Conservation (phyloP, 2,113 vertebrate genomes). For the Gopherus flavomarginatus region DNA sequence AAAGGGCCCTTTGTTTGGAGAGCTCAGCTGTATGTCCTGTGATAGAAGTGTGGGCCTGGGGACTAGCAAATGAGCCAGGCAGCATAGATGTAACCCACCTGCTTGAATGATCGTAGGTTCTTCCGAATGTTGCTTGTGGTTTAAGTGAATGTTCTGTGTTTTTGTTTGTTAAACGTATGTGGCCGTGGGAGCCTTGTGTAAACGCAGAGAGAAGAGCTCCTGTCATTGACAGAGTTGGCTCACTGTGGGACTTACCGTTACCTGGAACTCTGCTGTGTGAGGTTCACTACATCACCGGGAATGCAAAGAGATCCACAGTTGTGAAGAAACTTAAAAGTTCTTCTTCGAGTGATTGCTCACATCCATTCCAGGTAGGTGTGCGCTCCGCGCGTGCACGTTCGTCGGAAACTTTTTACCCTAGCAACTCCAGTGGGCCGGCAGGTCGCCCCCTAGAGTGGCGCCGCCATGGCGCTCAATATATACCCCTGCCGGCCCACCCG, state of each 20-base stretch:
- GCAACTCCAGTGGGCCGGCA: no score
- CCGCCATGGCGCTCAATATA: no score
- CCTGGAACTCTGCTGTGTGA: background rate
- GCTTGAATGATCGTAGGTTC: fast-evolving
- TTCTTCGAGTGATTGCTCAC: no score
- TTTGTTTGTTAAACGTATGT: fast-evolving
- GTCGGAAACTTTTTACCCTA: no score
- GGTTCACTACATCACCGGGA: background rate
- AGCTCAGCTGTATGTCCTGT: background rate
- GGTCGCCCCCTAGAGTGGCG: no score
- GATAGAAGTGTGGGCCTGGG: fast-evolving
- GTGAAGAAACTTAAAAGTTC: background rate
- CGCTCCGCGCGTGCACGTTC: no score
- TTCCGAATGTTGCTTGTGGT: fast-evolving
- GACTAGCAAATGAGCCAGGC: fast-evolving
- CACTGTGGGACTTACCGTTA: fast-evolving
- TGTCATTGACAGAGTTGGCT: fast-evolving
- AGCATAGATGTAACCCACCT: fast-evolving
- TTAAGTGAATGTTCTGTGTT: fast-evolving
- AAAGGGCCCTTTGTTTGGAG: background rate
- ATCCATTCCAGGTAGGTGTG: no score
- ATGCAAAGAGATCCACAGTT: background rate
- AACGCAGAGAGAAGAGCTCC: background rate
- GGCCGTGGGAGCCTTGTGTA: background rate
- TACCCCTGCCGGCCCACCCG: no score